Evolutionary conservation across 2,888 invertebrate genomes (phyloP), one percentile per base, ranked within the genome.

Genomic region (Hypomecis atomaria): DNA sequence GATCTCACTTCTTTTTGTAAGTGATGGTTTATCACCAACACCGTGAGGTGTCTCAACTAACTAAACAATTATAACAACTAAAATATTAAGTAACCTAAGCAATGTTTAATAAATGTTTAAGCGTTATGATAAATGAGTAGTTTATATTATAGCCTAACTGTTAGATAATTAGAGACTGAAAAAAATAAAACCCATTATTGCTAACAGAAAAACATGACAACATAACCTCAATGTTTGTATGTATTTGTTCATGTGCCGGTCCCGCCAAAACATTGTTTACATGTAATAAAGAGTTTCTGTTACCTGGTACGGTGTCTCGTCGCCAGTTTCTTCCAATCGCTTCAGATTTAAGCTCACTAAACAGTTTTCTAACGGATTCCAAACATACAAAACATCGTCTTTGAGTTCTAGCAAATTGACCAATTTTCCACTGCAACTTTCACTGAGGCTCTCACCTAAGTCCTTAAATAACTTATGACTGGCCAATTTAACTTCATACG

Each of bases 371-470:
- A 92, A 85, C 1, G 93, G 90, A 78, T 95, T 94, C 96, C 96
- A 96, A 73, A 94, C 92, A 78, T 94, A 96, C 61, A 96, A 85
- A 72, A 95, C 93, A 83, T 95, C 95, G 72, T 96, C 95, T 65
- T 94, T 94, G 59, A 95, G 92, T 74, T 94, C 94, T 37, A 96
- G 81, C 71, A 95, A 93, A 85, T 95, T 95, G 65, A 93, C 90
- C 71, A 95, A 93, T 74, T 94, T 95, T 65, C 89, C 92, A 67
- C 86, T 87, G 37, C 88, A 71, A 79, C 83, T 89, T 75, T 94
- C 93, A 52, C 91, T 87, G 38, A 95, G 82, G 74, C 91, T 88
- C 47, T 91, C 90, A 72, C 94, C 93, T 56, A 95, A 77, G 70
- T 94, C 94, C 74, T 93, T 90, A 76, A 95, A 95, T 73, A 96